Base-by-base conservation (phyloP, 2,888 invertebrate genomes). In the Calliphora vomitoria region DNA sequence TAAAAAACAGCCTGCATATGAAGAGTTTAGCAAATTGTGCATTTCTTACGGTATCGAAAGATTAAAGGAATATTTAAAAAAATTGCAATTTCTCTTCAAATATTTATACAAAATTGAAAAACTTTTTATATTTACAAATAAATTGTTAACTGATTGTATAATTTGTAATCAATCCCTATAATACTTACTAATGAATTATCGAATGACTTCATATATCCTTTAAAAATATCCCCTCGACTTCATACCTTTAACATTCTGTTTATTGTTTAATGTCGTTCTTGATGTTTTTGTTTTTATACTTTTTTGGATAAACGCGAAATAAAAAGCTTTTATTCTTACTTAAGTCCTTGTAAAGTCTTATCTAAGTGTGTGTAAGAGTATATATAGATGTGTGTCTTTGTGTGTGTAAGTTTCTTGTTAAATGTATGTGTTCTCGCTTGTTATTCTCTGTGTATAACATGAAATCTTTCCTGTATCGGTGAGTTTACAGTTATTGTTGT, bases 261-360 rank as follows among this genome's bases (percentile, higher is more conserved):
- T 31, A 8, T 58, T 44, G 13, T 38, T 66, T 10, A 38, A 25
- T 41, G 38, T 60, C 47, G 66, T 50, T 58, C 10, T 11, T 35
- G 31, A 62, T 44, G 4, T 55, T 74, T 47, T 8, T 60, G 8
- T 76, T 74, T 62, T 66, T 74, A 44, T 60, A 50, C 15, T 53
- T 79, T 76, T 82, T 47, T 55, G 20, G 69, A 76, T 75, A 80
- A 83, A 75, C 82, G 75, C 82, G 75, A 80, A 83, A 76, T 80
- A 55, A 80, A 86, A 86, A 58, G 75, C 80, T 83, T 76, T 86
- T 80, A 72, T 83, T 86, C 35, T 66, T 68, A 71, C 25, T 64
- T 71, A 80, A 83, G 75, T 71, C 80, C 81, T 84, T 83, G 76
- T 84, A 78, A 80, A 68, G 53, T 60, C 66, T 75, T 80, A 62